Evolutionary conservation across 2,888 invertebrate species (phyloP), one percentile per base, ranked within the genome.

Genomic region (Tipula lateralis): DNA sequence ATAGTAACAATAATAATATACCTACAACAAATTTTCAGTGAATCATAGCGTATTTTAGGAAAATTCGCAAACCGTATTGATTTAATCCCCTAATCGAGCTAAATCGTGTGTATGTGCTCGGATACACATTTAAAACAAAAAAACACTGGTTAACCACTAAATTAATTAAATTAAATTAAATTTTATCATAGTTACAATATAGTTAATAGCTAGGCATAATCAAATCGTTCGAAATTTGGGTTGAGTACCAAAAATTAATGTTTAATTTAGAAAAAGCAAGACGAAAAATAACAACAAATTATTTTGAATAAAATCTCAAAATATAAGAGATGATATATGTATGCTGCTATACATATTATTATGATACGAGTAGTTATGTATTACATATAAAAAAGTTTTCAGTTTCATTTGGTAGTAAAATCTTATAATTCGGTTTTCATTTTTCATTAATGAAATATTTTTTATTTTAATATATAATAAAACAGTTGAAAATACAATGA

Each of bases 391-490:
- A 66, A 24, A 24, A 24, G 9, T 24, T 66, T 66, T 66, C 66
- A 66, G 2, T 66, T 66, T 66, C 66, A 66, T 66, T 66, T 66
- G 19, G 13, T 66, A 24, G 24, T 66, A 66, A 66, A 66, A 24
- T 50, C 44, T 50, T 50, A 16, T 50, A 16, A 16, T 16, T 66
- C 24, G 24, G 24, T 9, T 66, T 66, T 66, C 24, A 24, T 66
- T 66, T 66, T 66, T n/a, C n/a, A 66, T 66, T 66, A 66, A 66
- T 66, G 66, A 66, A 66, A 66, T 66, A 1, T n/a, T n/a, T n/a
- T 44, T 44, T 44, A n/a, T n/a, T 24, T 9, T 24, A 66, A 66
- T 44, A 44, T 44, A 44, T 66, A 66, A 66, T 66, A 66, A 16
- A 44, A 66, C 19, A 66, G 24, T 66, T 66, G 66, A 24, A 66